Conservation (phyloP, 92 coral and sea anemone species). For the Epizoanthus scotinus region DNA sequence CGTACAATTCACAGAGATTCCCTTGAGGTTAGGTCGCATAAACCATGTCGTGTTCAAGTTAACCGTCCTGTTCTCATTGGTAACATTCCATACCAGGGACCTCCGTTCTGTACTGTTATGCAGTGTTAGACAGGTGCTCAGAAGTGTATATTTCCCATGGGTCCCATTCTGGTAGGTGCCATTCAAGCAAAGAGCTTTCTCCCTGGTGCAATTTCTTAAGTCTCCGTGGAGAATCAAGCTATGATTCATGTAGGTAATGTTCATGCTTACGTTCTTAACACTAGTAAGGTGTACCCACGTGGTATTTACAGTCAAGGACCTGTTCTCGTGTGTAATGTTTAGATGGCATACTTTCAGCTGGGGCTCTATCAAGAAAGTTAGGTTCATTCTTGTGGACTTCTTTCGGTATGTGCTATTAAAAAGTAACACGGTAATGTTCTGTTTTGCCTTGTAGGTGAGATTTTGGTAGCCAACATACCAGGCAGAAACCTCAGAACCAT, state of each 20-base stretch:
- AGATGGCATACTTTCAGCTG: conserved; percentile 45
- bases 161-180: conserved; percentile 70
- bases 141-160: conserved; percentile 45
- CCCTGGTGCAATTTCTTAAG: conserved; percentile 49
- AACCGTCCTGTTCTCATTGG: conserved; percentile 55
- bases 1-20: conserved; percentile 60
- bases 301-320: conserved; percentile 56
- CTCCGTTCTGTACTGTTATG: conserved; percentile 54
- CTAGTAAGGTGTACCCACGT: conserved; percentile 47
- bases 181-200: conserved; percentile 63
- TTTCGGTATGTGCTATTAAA: conserved; percentile 50
- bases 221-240: conserved; percentile 54
- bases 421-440: conserved; percentile 45
- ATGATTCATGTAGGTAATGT: conserved; percentile 64
- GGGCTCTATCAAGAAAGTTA: conserved; percentile 41
- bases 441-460: conserved; percentile 27
- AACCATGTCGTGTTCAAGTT: conserved; percentile 68
- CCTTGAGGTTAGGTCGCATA: conserved; percentile 39
- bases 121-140: conserved; percentile 58
- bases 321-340: conserved; percentile 60
- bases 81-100: conserved; percentile 57
- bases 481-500: conserved; percentile 44
- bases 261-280: conserved; percentile 55
- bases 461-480: conserved; percentile 39
- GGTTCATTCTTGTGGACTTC: conserved; percentile 54